These are phyloP conservation scores for Matsumyia berberina DNA, from an alignment of 2,888 invertebrate species.

Conservation along the genomic window DNA sequence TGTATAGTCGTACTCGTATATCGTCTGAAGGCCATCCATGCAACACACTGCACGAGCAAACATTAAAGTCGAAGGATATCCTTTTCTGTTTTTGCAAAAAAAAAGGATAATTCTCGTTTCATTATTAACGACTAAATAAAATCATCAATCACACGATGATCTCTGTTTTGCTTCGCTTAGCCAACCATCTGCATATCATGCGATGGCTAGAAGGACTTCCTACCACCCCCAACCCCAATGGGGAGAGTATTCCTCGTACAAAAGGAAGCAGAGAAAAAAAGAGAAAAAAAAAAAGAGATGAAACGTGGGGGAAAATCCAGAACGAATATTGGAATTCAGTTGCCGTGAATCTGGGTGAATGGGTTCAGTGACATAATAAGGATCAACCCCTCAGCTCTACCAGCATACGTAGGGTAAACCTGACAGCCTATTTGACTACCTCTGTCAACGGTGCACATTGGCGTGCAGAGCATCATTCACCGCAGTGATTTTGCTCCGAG, in stretches of 20 bases:
- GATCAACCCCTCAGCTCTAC: slow-evolving; percentile 38
- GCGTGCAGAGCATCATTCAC: slow-evolving; percentile 38
- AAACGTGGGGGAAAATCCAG: slow-evolving; percentile 26
- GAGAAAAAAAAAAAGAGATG: slow-evolving; percentile 7
- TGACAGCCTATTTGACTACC: slow-evolving; percentile 51
- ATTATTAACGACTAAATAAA: slow-evolving; percentile 70
- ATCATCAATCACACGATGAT: slow-evolving; percentile 72
- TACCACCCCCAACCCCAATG: background rate
- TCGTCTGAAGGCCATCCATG: slow-evolving; percentile 57
- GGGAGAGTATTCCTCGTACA: slow-evolving; percentile 24
- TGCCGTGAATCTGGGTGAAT: slow-evolving; percentile 73
- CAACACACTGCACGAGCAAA: slow-evolving; percentile 34
- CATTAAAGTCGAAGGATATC: slow-evolving; percentile 32
- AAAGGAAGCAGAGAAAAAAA: background rate
- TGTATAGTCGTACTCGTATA: slow-evolving; percentile 34
- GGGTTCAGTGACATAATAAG: slow-evolving; percentile 74
- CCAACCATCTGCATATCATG: slow-evolving; percentile 60
- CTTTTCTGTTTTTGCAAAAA: slow-evolving; percentile 17
- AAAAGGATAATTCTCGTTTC: slow-evolving; percentile 54
- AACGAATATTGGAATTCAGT: slow-evolving; percentile 68
- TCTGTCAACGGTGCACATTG: slow-evolving; percentile 58
- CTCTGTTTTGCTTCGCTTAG: slow-evolving; percentile 40
- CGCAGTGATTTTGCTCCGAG: slow-evolving; percentile 58
- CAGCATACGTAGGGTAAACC: slow-evolving; percentile 36
- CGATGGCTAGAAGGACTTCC: slow-evolving; percentile 28